These are phyloP conservation scores for Abrostola triplasia DNA, from an alignment of 2,888 invertebrate genomes.

Conservation along the genomic window DNA sequence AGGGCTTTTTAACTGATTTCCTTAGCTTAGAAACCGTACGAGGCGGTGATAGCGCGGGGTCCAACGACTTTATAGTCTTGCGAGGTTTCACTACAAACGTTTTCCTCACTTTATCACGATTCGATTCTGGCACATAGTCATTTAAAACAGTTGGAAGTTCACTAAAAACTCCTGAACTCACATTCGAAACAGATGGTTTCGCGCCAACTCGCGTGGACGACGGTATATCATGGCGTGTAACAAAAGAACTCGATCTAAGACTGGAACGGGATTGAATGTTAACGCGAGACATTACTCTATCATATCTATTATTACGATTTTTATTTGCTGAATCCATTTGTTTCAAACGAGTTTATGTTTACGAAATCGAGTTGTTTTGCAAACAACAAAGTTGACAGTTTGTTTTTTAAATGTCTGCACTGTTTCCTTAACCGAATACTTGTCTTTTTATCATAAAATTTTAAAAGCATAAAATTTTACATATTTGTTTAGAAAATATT, in stretches of 20 bases:
- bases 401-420: not conserved
- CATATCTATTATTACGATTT: slow-evolving; percentile 66
- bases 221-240: slow-evolving; percentile 74
- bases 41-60: slow-evolving; percentile 69
- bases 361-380: slow-evolving; percentile 51
- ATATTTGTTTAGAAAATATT: too few relatives aligned
- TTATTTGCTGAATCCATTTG: slow-evolving; percentile 58
- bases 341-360: slow-evolving; percentile 1
- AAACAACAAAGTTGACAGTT: slow-evolving; percentile 34
- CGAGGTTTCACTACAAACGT: slow-evolving; percentile 76
- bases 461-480: too few relatives aligned
- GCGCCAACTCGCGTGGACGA: slow-evolving; percentile 74
- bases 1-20: slow-evolving; percentile 48
- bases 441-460: not conserved
- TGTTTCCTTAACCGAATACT: not conserved
- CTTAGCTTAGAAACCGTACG: slow-evolving; percentile 52
- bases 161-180: slow-evolving; percentile 69
- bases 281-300: slow-evolving; percentile 81
- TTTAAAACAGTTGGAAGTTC: slow-evolving; percentile 79
- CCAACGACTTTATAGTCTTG: slow-evolving; percentile 76
- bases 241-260: slow-evolving; percentile 68
- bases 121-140: slow-evolving; percentile 70
- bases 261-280: slow-evolving; percentile 63
- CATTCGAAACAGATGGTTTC: slow-evolving; percentile 75
- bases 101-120: slow-evolving; percentile 58